Percentiles rank a stretch among this genome's conserved stretches.
phyloP scores from a whole-genome alignment of 2,113 vertebrate genomes.

The Pteronura brasiliensis region DNA sequence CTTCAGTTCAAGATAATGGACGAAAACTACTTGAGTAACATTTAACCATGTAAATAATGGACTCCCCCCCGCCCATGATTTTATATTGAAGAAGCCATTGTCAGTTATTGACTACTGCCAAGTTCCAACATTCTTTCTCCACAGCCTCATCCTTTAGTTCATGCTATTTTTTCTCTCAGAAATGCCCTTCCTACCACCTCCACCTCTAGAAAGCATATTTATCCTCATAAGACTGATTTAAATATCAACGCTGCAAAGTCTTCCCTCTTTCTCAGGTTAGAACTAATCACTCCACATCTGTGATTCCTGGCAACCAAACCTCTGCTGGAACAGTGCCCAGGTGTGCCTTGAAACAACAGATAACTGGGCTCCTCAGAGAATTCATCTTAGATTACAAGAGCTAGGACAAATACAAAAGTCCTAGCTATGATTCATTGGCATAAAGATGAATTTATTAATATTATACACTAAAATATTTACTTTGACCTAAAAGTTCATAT shows the following conservation, averaged over 20 bases:
- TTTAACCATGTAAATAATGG: background rate
- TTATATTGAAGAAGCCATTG: background rate
- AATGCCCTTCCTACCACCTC: background rate
- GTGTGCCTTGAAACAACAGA: background rate
- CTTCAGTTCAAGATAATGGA: background rate
- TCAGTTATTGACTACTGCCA: background rate
- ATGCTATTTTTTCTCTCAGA: background rate
- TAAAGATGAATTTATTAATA: background rate
- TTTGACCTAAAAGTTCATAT: background rate
- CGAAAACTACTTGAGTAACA: background rate
- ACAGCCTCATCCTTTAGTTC: background rate
- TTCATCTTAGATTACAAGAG: background rate
- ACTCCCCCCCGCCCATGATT: background rate
- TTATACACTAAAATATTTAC: background rate
- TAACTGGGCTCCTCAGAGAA: background rate
- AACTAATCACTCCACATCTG: constrained; percentile 35
- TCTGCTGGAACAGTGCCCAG: background rate
- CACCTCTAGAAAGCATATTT: background rate
- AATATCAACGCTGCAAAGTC: constrained; percentile 26
- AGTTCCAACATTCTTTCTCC: background rate
- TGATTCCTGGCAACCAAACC: background rate
- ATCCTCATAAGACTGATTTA: background rate
- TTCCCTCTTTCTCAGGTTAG: constrained; percentile 2
- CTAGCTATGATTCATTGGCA: background rate
- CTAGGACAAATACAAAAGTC: background rate